Base-by-base conservation (phyloP, 2,888 invertebrate genomes). In the Thereva unica region DNA sequence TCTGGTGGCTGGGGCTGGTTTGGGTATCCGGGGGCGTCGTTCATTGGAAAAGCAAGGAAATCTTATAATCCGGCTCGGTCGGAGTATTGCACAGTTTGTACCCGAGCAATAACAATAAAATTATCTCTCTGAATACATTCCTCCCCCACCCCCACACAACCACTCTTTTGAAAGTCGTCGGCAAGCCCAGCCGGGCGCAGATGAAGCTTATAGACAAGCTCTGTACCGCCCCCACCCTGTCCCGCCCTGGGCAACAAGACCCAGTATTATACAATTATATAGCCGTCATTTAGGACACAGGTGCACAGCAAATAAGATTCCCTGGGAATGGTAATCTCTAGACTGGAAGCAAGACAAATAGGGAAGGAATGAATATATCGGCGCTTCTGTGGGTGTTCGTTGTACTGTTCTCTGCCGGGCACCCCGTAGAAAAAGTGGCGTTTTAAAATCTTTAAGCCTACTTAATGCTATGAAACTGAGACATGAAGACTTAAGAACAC, bases 81-180 rank as follows among this genome's bases (percentile, higher is more conserved):
- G 10, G 35, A 35, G 52, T 12, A 38, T 44, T 23, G 50, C 40
- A 57, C 44, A 40, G 65, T 56, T 65, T 66, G 57, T 38, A 38
- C 57, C 66, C 66, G 41, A 40, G 66, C 66, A 66, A 66, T 66
- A 66, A 66, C 66, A 66, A 66, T 66, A 66, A 66, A 66, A 66
- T 66, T 66, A 66, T 66, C 66, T 66, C 52, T 59, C 35, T 42
- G 50, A 57, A 57, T 59, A 66, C 57, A 66, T 53, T 59, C 66
- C 53, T 59, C 44, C 53, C 34, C n/a, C 53, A 41, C 23, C 44
- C 37, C 41, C 50, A 50, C 12, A 47, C 10, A 35, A 42, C 47
- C 23, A 23, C 23, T 23, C 23, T 23, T n/a, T 23, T 23, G 23
- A 23, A 23, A 23, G 23, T 23, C 23, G 23, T 23, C 23, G 23